Evolutionary conservation across 2,797 vertebrate species (phyloP).

Genomic region (Bradypodion pumilum): DNA sequence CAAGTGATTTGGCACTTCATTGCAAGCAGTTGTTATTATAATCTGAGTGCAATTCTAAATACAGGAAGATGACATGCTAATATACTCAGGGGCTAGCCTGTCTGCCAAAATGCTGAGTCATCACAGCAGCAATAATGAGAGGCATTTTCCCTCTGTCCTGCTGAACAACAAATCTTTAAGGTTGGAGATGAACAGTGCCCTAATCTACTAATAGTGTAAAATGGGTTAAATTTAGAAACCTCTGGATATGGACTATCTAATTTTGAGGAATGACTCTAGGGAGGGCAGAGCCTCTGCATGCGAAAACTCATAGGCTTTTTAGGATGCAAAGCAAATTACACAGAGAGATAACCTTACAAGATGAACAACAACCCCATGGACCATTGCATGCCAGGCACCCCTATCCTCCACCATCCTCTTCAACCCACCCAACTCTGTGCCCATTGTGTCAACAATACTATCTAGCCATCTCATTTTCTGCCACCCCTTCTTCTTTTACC

Average conservation of each 20-base stretch:
- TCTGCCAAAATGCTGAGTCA: conserved; percentile 15
- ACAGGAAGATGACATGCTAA: conserved; percentile 22
- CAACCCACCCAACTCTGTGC: no score
- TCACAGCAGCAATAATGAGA: not conserved
- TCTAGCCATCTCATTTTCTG: no score
- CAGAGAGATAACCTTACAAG: no score
- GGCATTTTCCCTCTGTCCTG: not conserved
- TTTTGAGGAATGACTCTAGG: not conserved
- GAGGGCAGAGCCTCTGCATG: no score
- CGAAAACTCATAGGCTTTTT: no score
- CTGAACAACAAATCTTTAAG: conserved; percentile 1
- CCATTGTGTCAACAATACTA: no score
- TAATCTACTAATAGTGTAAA: not conserved
- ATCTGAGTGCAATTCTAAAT: conserved; percentile 50
- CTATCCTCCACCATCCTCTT: no score
- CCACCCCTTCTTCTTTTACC: no score
- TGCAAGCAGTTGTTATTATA: conserved; percentile 54
- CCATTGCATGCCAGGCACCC: no score
- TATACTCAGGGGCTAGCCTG: conserved; percentile 7
- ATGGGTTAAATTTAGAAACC: not conserved
- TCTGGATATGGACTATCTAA: not conserved
- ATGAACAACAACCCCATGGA: no score
- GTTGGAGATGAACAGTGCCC: not conserved
- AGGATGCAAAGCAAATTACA: no score
- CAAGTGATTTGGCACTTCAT: conserved; percentile 50